A percentile compares a stretch with the other conserved stretches of the same genome.
Evolutionary conservation across 2,888 invertebrate species (phyloP).

Genomic region (Drosophila prolongata): DNA sequence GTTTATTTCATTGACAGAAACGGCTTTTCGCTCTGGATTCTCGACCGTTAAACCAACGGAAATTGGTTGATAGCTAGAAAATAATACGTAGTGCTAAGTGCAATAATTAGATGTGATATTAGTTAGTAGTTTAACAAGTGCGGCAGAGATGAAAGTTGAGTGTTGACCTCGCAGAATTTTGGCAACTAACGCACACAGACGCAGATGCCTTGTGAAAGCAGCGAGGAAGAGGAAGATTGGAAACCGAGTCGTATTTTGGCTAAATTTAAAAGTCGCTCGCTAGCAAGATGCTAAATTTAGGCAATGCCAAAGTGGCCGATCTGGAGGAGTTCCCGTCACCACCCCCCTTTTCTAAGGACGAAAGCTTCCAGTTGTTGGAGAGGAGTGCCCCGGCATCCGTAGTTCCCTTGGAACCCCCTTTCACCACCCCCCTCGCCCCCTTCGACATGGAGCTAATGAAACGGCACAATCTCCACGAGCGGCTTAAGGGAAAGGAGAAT

Average conservation of each 20-base stretch:
- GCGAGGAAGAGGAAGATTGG: neutral
- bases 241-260: conserved; percentile 14
- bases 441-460: conserved; percentile 58
- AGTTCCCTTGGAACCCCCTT: conserved; percentile 39
- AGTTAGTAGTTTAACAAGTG: neutral
- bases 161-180: conserved; percentile 29
- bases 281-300: conserved; percentile 73
- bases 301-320: conserved; percentile 42
- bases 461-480: conserved; percentile 38
- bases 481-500: conserved; percentile 39
- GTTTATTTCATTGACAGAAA: conserved; percentile 4
- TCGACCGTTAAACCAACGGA: conserved; percentile 3
- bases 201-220: conserved; percentile 49
- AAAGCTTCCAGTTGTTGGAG: conserved; percentile 9
- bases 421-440: conserved; percentile 74
- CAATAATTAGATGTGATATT: conserved; percentile 22
- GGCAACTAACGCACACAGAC: conserved; percentile 20
- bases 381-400: conserved; percentile 3
- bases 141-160: conserved; percentile 12
- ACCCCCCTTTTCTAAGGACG: conserved; percentile 14
- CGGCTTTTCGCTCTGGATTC: neutral
- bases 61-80: neutral
- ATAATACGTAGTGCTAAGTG: conserved; percentile 7
- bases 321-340: conserved; percentile 30
- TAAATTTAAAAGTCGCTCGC: conserved; percentile 23